These are phyloP conservation scores for Thymelicus acteon DNA, from an alignment of 2,888 invertebrate genomes.

Conservation along the genomic window DNA sequence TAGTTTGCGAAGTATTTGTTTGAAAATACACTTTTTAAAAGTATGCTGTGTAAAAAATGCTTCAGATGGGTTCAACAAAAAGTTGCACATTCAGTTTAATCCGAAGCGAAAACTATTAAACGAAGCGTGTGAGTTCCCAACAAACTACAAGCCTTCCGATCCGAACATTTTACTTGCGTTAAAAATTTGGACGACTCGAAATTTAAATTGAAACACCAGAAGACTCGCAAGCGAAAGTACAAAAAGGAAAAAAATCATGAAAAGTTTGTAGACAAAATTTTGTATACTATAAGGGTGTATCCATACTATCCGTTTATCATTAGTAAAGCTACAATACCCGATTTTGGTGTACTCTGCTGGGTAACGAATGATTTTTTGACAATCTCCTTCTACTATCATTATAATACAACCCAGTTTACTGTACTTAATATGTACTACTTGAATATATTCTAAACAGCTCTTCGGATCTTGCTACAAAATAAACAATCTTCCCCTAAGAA, in stretches of 20 bases:
- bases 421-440: no score
- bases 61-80: conserved; percentile 16
- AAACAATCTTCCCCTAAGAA: no score
- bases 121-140: conserved; percentile 28
- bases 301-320: no score
- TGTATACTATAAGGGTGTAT: no score
- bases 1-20: not conserved
- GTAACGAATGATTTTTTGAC: no score
- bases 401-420: no score
- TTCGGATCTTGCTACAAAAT: no score
- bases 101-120: conserved; percentile 32
- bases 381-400: no score
- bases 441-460: no score
- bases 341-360: no score
- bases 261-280: not conserved
- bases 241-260: not conserved
- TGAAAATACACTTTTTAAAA: conserved; percentile 10
- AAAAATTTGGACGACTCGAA: conserved; percentile 22
- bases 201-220: conserved; percentile 21
- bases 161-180: conserved; percentile 27
- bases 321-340: no score
- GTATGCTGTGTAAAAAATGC: conserved; percentile 7
- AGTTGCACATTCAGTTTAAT: conserved; percentile 24
- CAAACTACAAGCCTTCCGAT: conserved; percentile 26
- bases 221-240: not conserved